Conservation (phyloP, 2,797 vertebrate genomes). For the Acanthurus lineatus region DNA sequence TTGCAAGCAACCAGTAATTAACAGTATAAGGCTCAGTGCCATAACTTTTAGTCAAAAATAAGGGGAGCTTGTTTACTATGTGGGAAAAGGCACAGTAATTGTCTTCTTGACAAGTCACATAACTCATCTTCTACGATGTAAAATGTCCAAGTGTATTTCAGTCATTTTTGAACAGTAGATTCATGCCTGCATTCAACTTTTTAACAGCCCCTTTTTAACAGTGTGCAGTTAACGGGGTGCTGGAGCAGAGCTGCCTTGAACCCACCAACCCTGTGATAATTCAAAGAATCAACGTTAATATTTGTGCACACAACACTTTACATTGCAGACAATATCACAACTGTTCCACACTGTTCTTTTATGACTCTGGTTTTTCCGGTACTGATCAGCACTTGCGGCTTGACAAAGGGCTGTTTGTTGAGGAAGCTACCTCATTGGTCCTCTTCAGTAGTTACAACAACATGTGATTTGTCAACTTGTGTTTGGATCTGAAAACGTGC, state of each 20-base stretch:
- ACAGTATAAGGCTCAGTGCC: not conserved
- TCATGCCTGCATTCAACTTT: slow-evolving; percentile 9
- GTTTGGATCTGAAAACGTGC: slow-evolving; percentile 57
- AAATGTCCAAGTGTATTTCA: slow-evolving; percentile 30
- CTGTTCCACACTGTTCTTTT: slow-evolving; percentile 44
- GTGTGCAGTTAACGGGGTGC: not conserved
- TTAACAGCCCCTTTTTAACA: slow-evolving; percentile 31
- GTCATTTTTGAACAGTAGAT: slow-evolving; percentile 9
- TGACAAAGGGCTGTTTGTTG: slow-evolving; percentile 69
- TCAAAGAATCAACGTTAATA: slow-evolving; percentile 23
- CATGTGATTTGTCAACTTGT: slow-evolving; percentile 62
- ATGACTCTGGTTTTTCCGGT: slow-evolving; percentile 71
- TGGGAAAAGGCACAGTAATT: not conserved
- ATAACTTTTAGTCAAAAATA: slow-evolving; percentile 6
- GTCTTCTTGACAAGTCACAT: slow-evolving; percentile 7
- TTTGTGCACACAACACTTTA: slow-evolving; percentile 48
- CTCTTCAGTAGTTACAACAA: slow-evolving; percentile 4
- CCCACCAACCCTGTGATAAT: slow-evolving; percentile 23
- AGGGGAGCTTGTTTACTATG: slow-evolving; percentile 13
- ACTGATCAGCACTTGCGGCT: slow-evolving; percentile 39
- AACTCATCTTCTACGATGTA: not conserved
- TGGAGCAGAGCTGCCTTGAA: slow-evolving; percentile 6
- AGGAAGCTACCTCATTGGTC: slow-evolving; percentile 58
- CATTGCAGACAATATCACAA: slow-evolving; percentile 52
- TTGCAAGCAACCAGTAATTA: slow-evolving; percentile 25